A percentile compares a stretch with the other conserved stretches of the same genome.
phyloP scores from a whole-genome alignment of 2,797 vertebrate genomes.

The Myripristis murdjan region DNA sequence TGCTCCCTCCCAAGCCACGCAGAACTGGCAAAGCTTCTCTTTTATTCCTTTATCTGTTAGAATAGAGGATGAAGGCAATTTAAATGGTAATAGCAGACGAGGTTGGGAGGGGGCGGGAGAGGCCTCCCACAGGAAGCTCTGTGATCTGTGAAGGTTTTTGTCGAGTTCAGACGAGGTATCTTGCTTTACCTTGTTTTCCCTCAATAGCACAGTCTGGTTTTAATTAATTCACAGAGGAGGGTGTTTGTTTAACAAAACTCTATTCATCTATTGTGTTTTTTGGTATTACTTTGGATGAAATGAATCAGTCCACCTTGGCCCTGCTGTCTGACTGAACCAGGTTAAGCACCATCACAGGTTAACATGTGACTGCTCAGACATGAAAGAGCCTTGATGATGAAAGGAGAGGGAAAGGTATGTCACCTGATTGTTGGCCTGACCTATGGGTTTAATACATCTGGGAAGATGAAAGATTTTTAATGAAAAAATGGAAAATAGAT shows the following conservation, averaged over 20 bases:
- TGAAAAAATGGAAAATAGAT: neutral
- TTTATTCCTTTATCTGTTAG: conserved; percentile 55
- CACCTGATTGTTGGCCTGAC: neutral
- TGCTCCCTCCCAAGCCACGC: conserved; percentile 18
- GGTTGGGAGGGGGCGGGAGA: neutral
- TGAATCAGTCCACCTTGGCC: conserved; percentile 22
- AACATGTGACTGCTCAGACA: neutral
- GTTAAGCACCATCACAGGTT: neutral
- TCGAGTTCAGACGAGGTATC: conserved; percentile 37
- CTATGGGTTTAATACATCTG: neutral
- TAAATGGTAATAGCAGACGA: conserved; percentile 61
- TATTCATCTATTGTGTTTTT: conserved; percentile 27
- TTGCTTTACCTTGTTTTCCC: conserved; percentile 47
- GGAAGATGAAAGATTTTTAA: neutral
- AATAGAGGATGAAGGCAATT: conserved; percentile 61
- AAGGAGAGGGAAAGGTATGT: neutral
- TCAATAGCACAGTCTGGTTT: conserved; percentile 25
- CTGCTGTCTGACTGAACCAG: conserved; percentile 12
- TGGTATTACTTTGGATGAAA: conserved; percentile 39
- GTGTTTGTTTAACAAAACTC: conserved; percentile 29
- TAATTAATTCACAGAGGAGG: conserved; percentile 42
- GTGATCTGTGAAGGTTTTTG: conserved; percentile 58
- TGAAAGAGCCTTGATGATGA: neutral
- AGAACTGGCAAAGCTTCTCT: conserved; percentile 29
- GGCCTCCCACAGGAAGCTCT: neutral